Evolutionary conservation across 2,113 vertebrate species (phyloP).

Genomic region (Eleginops maclovinus): DNA sequence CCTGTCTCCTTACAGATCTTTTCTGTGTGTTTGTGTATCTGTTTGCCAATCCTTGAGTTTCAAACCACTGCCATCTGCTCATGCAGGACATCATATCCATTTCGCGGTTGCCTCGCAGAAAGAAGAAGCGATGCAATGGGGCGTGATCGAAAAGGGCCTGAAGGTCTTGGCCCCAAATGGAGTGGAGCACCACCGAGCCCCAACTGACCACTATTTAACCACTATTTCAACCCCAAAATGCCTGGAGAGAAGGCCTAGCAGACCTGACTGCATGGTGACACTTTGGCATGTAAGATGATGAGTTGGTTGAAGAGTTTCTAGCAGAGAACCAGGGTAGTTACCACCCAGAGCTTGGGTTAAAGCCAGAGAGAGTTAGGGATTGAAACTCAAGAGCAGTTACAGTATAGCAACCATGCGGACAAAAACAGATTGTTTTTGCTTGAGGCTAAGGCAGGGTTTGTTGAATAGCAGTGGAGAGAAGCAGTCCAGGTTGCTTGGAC

Average conservation of each 20-base stretch:
- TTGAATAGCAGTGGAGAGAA: conserved; percentile 10
- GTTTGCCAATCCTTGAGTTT: conserved; percentile 44
- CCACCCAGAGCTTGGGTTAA: conserved; percentile 12
- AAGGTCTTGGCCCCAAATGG: conserved; percentile 59
- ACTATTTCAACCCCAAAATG: background rate
- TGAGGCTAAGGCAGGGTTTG: conserved; percentile 25
- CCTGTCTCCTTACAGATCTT: conserved; percentile 28
- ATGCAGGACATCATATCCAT: conserved; percentile 72
- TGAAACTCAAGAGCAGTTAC: conserved; percentile 22
- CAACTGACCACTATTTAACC: conserved; percentile 41
- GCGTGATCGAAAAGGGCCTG: conserved; percentile 45
- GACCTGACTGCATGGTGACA: background rate
- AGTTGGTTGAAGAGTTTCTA: conserved; percentile 6
- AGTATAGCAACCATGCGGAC: conserved; percentile 49
- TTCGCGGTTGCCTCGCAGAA: conserved; percentile 62
- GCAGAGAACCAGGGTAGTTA: conserved; percentile 6
- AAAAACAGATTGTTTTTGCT: conserved; percentile 43
- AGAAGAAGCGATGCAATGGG: conserved; percentile 53
- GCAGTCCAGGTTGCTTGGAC: conserved; percentile 19
- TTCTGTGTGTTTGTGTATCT: conserved; percentile 33
- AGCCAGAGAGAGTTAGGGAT: conserved; percentile 11
- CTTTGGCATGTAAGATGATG: conserved; percentile 16
- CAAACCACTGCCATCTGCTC: conserved; percentile 59
- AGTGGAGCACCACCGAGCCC: conserved; percentile 51
- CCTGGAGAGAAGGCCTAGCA: conserved; percentile 1